phyloP scores from a whole-genome alignment of 2,797 vertebrate genomes.

The Amphiprion clarkii region DNA sequence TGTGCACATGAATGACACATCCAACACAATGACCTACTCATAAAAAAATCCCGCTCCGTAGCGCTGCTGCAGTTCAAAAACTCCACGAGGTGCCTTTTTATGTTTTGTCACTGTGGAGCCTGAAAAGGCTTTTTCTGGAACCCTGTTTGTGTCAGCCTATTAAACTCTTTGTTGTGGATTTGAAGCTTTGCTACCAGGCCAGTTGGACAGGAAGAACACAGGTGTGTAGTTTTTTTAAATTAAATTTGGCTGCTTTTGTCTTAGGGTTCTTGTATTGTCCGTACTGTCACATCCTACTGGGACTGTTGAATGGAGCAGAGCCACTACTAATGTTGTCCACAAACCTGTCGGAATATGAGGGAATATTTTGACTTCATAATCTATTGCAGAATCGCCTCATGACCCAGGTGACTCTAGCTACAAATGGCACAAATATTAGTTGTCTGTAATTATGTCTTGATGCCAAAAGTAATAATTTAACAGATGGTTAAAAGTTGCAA shows the following conservation, averaged over 20 bases:
- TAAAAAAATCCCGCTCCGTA: too few relatives aligned
- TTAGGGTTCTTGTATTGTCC: not conserved
- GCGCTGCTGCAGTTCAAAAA: too few relatives aligned
- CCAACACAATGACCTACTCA: not conserved
- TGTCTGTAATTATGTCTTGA: not conserved
- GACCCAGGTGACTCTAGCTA: too few relatives aligned
- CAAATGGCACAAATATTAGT: not conserved
- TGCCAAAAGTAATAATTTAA: not conserved
- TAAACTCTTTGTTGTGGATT: not conserved
- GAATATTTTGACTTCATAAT: not conserved
- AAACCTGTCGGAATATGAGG: not conserved
- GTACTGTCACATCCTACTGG: not conserved
- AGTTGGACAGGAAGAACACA: not conserved
- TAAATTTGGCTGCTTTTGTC: not conserved
- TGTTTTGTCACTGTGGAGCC: not conserved
- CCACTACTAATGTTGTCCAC: not conserved
- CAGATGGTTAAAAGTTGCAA: not conserved
- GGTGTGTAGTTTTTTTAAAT: not conserved
- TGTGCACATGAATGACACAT: not conserved
- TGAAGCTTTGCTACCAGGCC: too few relatives aligned
- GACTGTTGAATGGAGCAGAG: not conserved
- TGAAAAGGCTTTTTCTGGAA: constrained; percentile 12
- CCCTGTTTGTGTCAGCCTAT: not conserved
- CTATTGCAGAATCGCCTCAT: not conserved
- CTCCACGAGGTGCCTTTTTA: not conserved